Evolutionary conservation across 2,888 invertebrate species (phyloP).

Genomic region (Pyrgus malvae): DNA sequence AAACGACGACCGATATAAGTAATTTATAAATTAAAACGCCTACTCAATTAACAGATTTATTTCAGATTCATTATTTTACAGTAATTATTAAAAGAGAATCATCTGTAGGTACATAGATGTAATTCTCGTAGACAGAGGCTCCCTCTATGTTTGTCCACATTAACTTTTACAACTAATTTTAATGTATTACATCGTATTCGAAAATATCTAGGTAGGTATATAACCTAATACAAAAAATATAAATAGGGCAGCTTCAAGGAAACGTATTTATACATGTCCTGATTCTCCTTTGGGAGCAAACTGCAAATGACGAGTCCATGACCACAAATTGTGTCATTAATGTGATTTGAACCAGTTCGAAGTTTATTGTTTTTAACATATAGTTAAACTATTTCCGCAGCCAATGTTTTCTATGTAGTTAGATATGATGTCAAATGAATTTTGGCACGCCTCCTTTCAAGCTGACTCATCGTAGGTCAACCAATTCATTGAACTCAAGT

Average conservation of each 20-base stretch:
- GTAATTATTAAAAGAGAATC: too few relatives aligned
- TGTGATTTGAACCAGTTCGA: background rate
- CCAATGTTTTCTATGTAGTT: background rate
- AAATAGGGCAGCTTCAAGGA: background rate
- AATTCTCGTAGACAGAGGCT: too few relatives aligned
- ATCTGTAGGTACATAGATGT: too few relatives aligned
- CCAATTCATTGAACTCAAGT: constrained; percentile 13
- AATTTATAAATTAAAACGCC: background rate
- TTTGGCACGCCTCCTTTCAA: constrained; percentile 16
- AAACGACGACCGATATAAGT: too few relatives aligned
- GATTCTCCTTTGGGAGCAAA: background rate
- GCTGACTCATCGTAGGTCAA: constrained; percentile 23
- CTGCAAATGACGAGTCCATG: background rate
- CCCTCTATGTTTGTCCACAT: too few relatives aligned
- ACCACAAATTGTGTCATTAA: background rate
- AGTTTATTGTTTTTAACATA: too few relatives aligned
- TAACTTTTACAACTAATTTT: too few relatives aligned
- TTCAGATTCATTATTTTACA: too few relatives aligned
- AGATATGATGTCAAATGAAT: constrained; percentile 9
- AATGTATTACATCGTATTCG: background rate
- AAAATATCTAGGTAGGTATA: background rate
- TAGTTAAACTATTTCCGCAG: background rate
- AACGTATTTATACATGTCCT: constrained; percentile 1
- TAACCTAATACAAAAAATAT: background rate
- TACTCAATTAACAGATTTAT: background rate